Base-by-base conservation (phyloP, 2,888 invertebrate species). In the Lithophane semibrunnea region DNA sequence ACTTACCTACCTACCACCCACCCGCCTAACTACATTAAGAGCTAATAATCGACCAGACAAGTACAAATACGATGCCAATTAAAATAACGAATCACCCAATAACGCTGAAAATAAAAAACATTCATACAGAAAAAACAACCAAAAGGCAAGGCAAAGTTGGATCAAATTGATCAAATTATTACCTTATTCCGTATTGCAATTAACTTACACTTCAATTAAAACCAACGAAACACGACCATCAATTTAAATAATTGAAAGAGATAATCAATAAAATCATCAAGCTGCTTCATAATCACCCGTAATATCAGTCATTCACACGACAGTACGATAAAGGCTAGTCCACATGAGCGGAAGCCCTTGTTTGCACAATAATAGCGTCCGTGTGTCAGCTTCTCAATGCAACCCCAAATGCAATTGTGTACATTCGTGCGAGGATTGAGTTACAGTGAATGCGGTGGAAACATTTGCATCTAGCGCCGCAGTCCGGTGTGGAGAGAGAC, bases 391-490 rank as follows among this genome's bases (percentile, higher is more conserved):
- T 89, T 89, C 90, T 92, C 93, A 94, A 92, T 94, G 94, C 94
- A 93, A 93, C 96, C 96, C 96, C 93, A 94, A 95, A 95, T 94
- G 96, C 96, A 95, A 95, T 96, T 96, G 96, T 94, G 95, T 96
- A 95, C 95, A 96, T 95, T 95, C 91, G 95, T 92, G 95, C 95
- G 88, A 91, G 93, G 94, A 96, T 96, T 94, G 94, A 95, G 95
- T 96, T 96, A 95, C 96, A 93, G 85, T 83, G 93, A 89, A 94
- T 94, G 92, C 92, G 91, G 93, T 94, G 93, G 94, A 94, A 94
- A 95, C 94, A 94, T 95, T 95, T 94, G 93, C 95, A 93, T 95
- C 90, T 88, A 92, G 88, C 80, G 86, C 83, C 80, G 76, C 78
- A 76, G 78, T 65, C 65, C 54, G 71, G 47, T 75, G 76, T 83